Evolutionary conservation across 2,113 vertebrate genomes (phyloP).

Genomic region (Peucedramus taeniatus): DNA sequence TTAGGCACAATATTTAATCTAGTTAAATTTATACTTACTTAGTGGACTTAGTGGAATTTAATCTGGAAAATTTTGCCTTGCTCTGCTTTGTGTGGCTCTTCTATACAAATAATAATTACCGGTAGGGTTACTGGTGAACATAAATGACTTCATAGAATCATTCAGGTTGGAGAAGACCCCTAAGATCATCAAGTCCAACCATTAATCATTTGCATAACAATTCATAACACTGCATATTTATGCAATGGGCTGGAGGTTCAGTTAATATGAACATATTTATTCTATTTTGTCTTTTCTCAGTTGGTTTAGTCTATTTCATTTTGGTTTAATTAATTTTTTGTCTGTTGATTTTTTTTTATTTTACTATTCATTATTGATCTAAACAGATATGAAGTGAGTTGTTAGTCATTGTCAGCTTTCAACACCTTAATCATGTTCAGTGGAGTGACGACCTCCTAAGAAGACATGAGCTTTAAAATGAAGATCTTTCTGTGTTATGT

Average conservation of each 20-base stretch:
- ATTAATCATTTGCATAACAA: neutral
- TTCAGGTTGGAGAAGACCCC: neutral
- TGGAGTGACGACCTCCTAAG: neutral
- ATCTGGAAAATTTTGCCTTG: neutral
- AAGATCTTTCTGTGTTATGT: neutral
- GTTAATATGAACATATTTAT: neutral
- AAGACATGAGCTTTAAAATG: fast-evolving
- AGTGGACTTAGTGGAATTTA: neutral
- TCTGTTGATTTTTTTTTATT: neutral
- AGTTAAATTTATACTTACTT: neutral
- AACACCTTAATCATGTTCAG: neutral
- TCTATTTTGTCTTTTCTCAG: neutral
- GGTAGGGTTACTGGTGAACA: neutral
- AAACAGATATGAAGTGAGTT: neutral
- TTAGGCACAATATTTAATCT: neutral
- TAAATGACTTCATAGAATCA: neutral
- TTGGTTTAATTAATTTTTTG: neutral
- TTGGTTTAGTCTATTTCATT: neutral
- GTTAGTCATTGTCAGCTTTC: neutral
- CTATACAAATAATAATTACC: neutral
- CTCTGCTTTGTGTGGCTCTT: neutral
- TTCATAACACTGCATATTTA: neutral
- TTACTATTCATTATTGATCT: neutral
- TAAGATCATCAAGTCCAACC: neutral
- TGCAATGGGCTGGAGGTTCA: neutral